Conservation (phyloP, 2,113 vertebrate species). For the Onychorhynchus coronatus region DNA sequence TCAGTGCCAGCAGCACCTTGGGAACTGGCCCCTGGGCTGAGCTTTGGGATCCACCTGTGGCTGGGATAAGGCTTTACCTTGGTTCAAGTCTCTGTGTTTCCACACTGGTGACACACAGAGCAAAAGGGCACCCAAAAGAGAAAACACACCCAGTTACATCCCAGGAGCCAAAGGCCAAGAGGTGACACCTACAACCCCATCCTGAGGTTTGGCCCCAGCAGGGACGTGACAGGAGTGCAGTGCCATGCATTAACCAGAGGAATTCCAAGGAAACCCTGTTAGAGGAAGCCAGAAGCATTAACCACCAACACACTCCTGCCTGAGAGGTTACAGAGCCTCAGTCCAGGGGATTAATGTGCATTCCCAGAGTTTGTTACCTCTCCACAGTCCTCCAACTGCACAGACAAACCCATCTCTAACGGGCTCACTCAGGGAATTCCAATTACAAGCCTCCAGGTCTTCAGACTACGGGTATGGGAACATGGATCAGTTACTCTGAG, state of each 20-base stretch:
- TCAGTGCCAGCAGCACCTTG: background rate
- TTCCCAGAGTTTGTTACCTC: background rate
- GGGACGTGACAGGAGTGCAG: background rate
- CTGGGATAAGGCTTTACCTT: background rate
- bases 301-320: background rate
- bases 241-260: background rate
- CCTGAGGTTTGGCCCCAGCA: background rate
- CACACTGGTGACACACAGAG: background rate
- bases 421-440: background rate
- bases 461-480: background rate
- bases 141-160: background rate
- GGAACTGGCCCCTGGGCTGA: background rate
- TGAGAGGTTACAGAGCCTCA: background rate
- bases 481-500: background rate
- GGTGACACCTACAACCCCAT: background rate
- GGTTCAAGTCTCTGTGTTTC: background rate
- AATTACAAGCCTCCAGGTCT: background rate
- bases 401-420: background rate
- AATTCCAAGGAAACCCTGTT: background rate
- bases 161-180: background rate
- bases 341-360: background rate
- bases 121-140: background rate
- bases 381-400: background rate
- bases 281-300: conserved; percentile 6
- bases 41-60: background rate